These are phyloP conservation scores for Delphinapterus leucas DNA, from an alignment of 2,113 vertebrate species.

Conservation along the genomic window DNA sequence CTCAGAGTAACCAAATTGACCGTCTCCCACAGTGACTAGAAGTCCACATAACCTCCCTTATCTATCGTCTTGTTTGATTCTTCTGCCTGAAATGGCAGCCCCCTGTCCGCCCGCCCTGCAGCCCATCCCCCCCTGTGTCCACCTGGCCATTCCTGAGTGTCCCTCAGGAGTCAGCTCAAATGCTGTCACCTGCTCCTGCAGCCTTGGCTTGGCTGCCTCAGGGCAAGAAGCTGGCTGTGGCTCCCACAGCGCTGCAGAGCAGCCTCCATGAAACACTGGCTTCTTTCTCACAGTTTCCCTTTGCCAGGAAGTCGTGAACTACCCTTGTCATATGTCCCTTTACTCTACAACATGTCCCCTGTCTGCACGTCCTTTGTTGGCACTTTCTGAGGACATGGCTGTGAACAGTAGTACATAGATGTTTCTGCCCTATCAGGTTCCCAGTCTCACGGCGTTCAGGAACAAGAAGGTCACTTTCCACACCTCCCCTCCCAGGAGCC, in stretches of 20 bases:
- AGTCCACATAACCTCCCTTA: background rate
- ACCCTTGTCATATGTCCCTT: background rate
- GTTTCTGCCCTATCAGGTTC: background rate
- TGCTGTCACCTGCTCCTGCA: background rate
- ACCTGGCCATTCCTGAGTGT: background rate
- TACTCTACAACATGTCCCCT: background rate
- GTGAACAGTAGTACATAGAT: background rate
- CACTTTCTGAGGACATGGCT: background rate
- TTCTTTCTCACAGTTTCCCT: background rate
- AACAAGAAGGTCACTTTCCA: background rate
- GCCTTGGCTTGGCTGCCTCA: background rate
- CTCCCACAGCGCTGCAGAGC: background rate
- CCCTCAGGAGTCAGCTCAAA: background rate
- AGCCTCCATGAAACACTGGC: background rate
- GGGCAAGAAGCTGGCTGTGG: background rate
- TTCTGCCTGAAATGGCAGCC: background rate
- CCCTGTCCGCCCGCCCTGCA: accelerated
- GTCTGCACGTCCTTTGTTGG: accelerated
- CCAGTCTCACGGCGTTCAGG: background rate
- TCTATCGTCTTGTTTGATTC: background rate
- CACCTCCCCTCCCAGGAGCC: too few species aligned
- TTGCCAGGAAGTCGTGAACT: background rate
- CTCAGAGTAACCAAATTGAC: background rate
- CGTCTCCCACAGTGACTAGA: background rate
- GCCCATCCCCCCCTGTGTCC: too few species aligned